These are phyloP conservation scores for Pachycephus smyrnensis DNA, from an alignment of 2,888 invertebrate genomes.

Conservation along the genomic window DNA sequence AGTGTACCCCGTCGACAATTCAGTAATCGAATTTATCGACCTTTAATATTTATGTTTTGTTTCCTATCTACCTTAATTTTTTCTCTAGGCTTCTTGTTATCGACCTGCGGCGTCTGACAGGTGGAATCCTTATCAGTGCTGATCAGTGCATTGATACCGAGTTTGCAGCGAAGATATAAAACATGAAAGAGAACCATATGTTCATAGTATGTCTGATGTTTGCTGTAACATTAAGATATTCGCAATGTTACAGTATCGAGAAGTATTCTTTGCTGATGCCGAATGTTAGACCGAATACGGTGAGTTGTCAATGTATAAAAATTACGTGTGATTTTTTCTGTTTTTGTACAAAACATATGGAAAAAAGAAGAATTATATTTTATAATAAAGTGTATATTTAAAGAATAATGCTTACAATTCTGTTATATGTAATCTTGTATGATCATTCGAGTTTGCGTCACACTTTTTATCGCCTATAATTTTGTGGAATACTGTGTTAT, in stretches of 20 bases:
- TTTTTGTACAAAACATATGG: neutral
- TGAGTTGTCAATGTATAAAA: constrained; percentile 67
- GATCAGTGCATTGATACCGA: constrained; percentile 1
- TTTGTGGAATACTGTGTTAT: neutral
- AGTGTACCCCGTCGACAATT: neutral
- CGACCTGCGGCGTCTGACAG: constrained; percentile 37
- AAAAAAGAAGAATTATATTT: neutral
- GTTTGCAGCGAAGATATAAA: constrained; percentile 17
- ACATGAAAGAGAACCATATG: constrained; percentile 27
- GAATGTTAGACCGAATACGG: constrained; percentile 81
- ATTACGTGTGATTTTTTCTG: neutral
- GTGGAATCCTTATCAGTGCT: constrained; percentile 18
- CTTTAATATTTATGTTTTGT: neutral
- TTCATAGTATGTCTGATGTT: constrained; percentile 24
- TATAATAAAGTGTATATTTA: neutral
- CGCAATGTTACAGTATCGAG: constrained; percentile 57
- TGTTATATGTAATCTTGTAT: neutral
- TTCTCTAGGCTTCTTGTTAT: constrained; percentile 23
- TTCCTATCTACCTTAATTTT: neutral
- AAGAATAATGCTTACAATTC: neutral
- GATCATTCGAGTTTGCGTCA: neutral
- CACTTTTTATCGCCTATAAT: neutral
- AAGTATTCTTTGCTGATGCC: constrained; percentile 85
- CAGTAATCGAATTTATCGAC: neutral
- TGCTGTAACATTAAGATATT: constrained; percentile 18